Conservation (phyloP, 2,888 invertebrate species). For the Masnerella sp. region DNA sequence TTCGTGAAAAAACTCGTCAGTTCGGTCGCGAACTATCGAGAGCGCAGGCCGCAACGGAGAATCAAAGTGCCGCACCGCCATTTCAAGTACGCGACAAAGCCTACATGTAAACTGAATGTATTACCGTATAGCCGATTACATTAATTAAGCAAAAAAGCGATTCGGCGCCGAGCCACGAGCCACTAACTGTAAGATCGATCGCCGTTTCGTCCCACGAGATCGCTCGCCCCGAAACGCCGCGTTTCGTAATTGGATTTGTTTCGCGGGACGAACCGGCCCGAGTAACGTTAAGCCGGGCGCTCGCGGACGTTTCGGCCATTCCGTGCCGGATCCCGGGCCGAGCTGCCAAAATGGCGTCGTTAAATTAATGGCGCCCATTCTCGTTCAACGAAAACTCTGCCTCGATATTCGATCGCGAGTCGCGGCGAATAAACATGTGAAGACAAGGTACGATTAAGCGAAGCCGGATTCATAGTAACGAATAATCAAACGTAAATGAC, state of each 20-base stretch:
- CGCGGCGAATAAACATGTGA: constrained; percentile 7
- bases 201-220: constrained; percentile 7
- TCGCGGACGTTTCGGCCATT: constrained; percentile 6
- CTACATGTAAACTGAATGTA: not conserved
- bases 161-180: constrained; percentile 17
- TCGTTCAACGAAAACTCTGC: constrained; percentile 46
- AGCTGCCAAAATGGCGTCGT: constrained; percentile 25
- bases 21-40: too few relatives aligned
- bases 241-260: constrained; percentile 9
- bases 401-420: constrained; percentile 36
- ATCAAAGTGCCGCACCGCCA: constrained; percentile 27
- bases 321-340: constrained; percentile 1
- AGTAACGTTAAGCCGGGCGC: not conserved
- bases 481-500: constrained; percentile 43
- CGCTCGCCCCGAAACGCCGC: not conserved
- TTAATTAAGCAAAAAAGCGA: not conserved
- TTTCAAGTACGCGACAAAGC: constrained; percentile 6
- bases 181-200: constrained; percentile 20
- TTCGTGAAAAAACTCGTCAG: too few relatives aligned
- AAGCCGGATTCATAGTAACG: not conserved
- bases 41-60: too few relatives aligned
- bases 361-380: constrained; percentile 36
- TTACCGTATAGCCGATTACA: not conserved
- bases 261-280: too few relatives aligned
- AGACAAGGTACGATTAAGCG: not conserved